phyloP scores from a whole-genome alignment of 2,888 invertebrate genomes.

The Mesorhabditis sp. region DNA sequence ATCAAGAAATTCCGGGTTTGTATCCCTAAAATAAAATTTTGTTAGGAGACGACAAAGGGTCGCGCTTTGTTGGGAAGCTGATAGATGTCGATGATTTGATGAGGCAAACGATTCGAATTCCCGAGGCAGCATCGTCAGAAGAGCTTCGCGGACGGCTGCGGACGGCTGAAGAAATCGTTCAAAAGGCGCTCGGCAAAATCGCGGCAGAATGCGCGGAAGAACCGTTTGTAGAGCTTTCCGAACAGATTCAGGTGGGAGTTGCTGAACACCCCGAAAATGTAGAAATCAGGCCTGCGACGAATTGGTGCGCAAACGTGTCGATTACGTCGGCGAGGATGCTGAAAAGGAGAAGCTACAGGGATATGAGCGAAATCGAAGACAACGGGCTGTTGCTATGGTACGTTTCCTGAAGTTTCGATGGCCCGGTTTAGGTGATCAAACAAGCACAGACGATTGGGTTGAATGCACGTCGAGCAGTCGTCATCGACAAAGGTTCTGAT shows the following conservation, averaged over 20 bases:
- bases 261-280: not conserved
- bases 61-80: conserved; percentile 27
- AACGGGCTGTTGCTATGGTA: conserved; percentile 31
- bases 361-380: conserved; percentile 33
- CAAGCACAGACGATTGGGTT: conserved; percentile 32
- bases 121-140: no score
- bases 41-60: conserved; percentile 24
- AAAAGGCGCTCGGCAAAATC: not conserved
- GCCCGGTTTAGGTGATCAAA: conserved; percentile 23
- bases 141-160: no score
- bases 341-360: conserved; percentile 42
- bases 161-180: not conserved
- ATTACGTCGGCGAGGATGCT: conserved; percentile 39
- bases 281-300: conserved; percentile 21
- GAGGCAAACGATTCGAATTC: conserved; percentile 9
- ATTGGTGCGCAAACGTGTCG: conserved; percentile 25
- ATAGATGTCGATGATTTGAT: conserved; percentile 30
- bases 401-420: not conserved
- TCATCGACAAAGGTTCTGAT: conserved; percentile 21
- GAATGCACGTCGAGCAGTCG: conserved; percentile 28
- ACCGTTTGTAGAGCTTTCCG: conserved; percentile 20
- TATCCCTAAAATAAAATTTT: not conserved
- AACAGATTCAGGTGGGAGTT: conserved; percentile 18
- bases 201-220: not conserved
- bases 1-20: conserved; percentile 70